Percentiles rank a stretch among this genome's conserved stretches.
Conservation (phyloP, 2,113 vertebrate species). For the Ranitomeya imitator region DNA sequence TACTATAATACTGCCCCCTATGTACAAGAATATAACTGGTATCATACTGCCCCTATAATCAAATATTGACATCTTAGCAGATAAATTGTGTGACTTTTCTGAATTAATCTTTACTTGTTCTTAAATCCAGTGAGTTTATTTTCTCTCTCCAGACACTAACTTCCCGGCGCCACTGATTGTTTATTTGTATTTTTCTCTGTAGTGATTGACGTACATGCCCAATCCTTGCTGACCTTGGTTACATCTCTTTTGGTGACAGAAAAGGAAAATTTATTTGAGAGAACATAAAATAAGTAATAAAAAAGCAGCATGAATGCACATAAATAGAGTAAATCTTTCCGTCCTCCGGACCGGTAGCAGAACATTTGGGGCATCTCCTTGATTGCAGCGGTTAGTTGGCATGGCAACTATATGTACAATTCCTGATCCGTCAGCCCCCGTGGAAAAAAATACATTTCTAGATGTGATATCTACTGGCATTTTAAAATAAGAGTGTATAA, state of each 20-base stretch:
- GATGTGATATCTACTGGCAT: slow-evolving; percentile 29
- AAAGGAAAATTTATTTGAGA: slow-evolving; percentile 22
- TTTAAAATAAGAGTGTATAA: slow-evolving; percentile 16
- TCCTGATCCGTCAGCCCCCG: slow-evolving; percentile 29
- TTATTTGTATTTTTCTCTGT: not conserved
- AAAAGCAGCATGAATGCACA: slow-evolving; percentile 22
- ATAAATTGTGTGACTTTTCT: too few relatives aligned
- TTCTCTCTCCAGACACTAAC: not conserved
- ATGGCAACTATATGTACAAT: slow-evolving; percentile 52
- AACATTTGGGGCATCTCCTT: slow-evolving; percentile 14
- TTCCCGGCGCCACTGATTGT: not conserved
- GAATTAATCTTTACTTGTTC: too few relatives aligned
- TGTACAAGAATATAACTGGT: slow-evolving; percentile 11
- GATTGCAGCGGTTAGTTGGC: slow-evolving; percentile 55
- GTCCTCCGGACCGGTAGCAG: not conserved
- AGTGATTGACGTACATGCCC: slow-evolving; percentile 29
- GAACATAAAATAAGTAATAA: slow-evolving; percentile 47
- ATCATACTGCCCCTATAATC: slow-evolving; percentile 4
- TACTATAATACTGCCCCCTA: slow-evolving; percentile 11
- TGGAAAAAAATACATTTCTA: slow-evolving; percentile 39
- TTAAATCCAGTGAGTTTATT: not conserved
- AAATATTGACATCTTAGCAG: too few relatives aligned
- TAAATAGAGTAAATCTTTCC: slow-evolving; percentile 40
- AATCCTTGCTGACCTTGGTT: slow-evolving; percentile 25
- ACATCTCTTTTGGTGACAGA: slow-evolving; percentile 19